Conservation (phyloP, 37 sponge, comb jelly and placozoan species). For the Theonella swinhoei region DNA sequence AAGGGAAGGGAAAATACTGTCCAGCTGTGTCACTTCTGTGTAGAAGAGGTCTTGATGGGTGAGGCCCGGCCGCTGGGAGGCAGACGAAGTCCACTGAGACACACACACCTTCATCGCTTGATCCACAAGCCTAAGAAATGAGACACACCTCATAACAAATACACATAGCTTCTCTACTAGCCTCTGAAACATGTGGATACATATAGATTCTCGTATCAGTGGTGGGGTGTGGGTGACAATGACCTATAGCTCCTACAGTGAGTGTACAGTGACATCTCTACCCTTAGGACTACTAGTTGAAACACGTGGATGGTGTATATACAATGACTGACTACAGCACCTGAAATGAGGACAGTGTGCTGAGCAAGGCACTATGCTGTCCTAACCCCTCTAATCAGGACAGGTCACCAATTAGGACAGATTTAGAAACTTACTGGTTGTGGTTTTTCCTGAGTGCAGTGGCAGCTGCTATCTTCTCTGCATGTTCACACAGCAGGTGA, state of each 20-base stretch:
- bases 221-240: too few relatives aligned
- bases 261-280: too few relatives aligned
- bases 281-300: too few relatives aligned
- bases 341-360: too few relatives aligned
- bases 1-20: slow-evolving; percentile 42
- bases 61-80: slow-evolving; percentile 9
- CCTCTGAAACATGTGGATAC: neutral
- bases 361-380: too few relatives aligned
- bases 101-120: slow-evolving; percentile 30
- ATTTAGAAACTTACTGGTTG: slow-evolving; percentile 70
- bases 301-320: too few relatives aligned
- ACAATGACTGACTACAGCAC: too few relatives aligned
- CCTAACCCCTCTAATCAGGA: too few relatives aligned
- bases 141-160: neutral
- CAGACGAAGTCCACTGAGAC: slow-evolving; percentile 6
- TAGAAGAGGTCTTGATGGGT: slow-evolving; percentile 54
- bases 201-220: too few relatives aligned
- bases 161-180: neutral
- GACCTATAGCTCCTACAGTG: too few relatives aligned
- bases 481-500: slow-evolving; percentile 72
- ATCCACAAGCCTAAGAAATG: slow-evolving; percentile 33
- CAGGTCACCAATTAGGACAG: too few relatives aligned
- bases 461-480: slow-evolving; percentile 76
- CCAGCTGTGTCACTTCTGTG: slow-evolving; percentile 32
- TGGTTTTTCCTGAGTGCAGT: slow-evolving; percentile 63